Base-by-base conservation (phyloP, 2,888 invertebrate genomes). In the Cryptus armator region DNA sequence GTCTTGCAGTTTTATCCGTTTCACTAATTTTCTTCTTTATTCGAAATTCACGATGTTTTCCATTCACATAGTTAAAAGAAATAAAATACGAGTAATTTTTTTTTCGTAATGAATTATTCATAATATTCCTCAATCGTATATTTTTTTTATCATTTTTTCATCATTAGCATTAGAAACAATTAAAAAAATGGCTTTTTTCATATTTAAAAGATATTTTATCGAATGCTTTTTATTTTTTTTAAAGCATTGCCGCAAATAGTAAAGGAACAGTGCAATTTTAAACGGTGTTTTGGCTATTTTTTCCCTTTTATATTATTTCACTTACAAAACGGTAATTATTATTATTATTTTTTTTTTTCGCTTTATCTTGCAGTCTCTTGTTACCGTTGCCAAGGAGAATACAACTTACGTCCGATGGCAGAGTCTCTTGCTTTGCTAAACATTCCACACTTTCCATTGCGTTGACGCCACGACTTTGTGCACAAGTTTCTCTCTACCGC, bases 391-490 rank as follows among this genome's bases (percentile, higher is more conserved):
- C 48, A 70, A 70, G 56, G 51, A 37, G 51, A 48, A 66, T 78
- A 12, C 77, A 59, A 44, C 44, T 68, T 16, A 37, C 16, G 19
- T 62, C 32, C 37, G 19, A 70, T 46, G 44, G 32, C 68, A 71
- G 75, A 56, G 44, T 66, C 56, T 78, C 71, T 46, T 67, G 64
- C 78, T 75, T 43, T 14, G 81, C 72, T 76, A 80, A 86, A 84
- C 83, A 86, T 72, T 86, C 76, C 44, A 71, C 66, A 81, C 79
- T 83, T 75, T 83, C 53, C 78, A 62, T 24, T 53, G 74, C 62
- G 62, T 74, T 48, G 59, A 46, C 48, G n/a, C 62, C 62, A 62
- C 46, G 62, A 74, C 62, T 62, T 59, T 62, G 74, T 48, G 46
- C 70, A 68, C 62, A 68, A 62, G 29, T 70, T 70, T 59, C 32